Evolutionary conservation across 2,888 invertebrate species (phyloP).

Genomic region (Opisthograptis luteolata): DNA sequence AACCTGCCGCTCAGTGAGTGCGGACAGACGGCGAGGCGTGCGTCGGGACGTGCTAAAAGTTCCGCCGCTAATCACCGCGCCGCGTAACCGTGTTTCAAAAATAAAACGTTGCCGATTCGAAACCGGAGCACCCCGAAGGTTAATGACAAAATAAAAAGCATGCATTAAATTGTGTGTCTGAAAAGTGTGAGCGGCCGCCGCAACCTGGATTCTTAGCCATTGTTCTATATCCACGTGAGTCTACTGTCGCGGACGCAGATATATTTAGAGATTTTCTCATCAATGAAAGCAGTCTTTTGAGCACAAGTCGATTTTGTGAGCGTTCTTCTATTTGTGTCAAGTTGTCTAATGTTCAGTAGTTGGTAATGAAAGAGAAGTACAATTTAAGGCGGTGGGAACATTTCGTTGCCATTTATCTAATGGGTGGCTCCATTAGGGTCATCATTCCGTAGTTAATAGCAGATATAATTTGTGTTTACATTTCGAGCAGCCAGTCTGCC

Average conservation of each 20-base stretch:
- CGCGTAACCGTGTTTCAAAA: constrained; percentile 79
- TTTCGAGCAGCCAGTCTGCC: constrained; percentile 25
- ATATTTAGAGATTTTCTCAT: constrained; percentile 35
- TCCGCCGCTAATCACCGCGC: constrained; percentile 53
- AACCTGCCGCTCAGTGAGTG: constrained; percentile 13
- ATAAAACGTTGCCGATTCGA: constrained; percentile 80
- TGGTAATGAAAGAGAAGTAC: constrained; percentile 7
- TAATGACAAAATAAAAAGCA: constrained; percentile 81
- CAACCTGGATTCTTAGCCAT: constrained; percentile 56
- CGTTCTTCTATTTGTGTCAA: constrained; percentile 1
- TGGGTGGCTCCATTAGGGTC: constrained; percentile 31
- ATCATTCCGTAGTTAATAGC: constrained; percentile 27
- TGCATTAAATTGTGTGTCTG: constrained; percentile 73
- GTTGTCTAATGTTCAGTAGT: constrained; percentile 3
- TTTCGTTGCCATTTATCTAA: constrained; percentile 16
- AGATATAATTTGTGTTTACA: constrained; percentile 33
- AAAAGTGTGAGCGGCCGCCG: constrained; percentile 49
- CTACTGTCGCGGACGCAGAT: constrained; percentile 29
- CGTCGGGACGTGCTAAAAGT: constrained; percentile 10
- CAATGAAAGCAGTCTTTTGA: constrained; percentile 23
- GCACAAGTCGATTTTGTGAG: constrained; percentile 2
- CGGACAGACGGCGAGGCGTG: constrained; percentile 14
- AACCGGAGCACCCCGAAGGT: constrained; percentile 82
- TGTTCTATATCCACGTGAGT: constrained; percentile 61
- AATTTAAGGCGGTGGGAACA: constrained; percentile 5